Evolutionary conservation across 2,113 vertebrate genomes (phyloP), one percentile per base, ranked within the genome.

Genomic region (Promerops cafer): DNA sequence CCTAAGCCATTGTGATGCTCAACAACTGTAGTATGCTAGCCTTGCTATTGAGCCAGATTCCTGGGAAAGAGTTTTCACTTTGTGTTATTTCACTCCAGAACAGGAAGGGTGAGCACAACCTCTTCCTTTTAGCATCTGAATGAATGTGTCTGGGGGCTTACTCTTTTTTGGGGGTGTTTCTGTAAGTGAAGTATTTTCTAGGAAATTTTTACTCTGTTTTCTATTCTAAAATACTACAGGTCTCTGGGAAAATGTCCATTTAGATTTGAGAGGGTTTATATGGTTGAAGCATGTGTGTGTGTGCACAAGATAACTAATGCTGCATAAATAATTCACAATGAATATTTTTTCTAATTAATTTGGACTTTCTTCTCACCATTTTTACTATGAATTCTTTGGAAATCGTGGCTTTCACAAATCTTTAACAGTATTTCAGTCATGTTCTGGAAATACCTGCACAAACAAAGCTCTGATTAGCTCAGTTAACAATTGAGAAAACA

Each of bases 281-380:
- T 53, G n/a, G 37, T 57, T 94, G 61, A 76, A 80, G 12, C 1
- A 10, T 53, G 10, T 69, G 44, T 31, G 20, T 50, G 33, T 9
- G 6, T 6, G 10, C 49, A 45, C 3, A 16, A 85, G 75, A 53
- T 77, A 90, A 63, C 49, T 79, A 65, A 47, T 53, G 49, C 66
- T 85, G 23, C 50, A 20, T 87, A 47, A 90, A 74, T 88, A 91
- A 90, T 85, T 69, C 33, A 21, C 65, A 53, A 8, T 72, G 49
- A 91, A 76, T 87, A 65, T 35, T 72, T 92, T 87, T 71, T 60
- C 53, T 71, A 65, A 79, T 93, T 91, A 93, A 68, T 93, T 83
- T 80, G 75, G 66, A 26, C 40, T 89, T 75, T 40, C 45, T 80
- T 33, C 47, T 88, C 84, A 52, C 40, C 35, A 31, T 68, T 74